Base-by-base conservation (phyloP, 2,113 vertebrate genomes). In the Gobiocypris rarus region DNA sequence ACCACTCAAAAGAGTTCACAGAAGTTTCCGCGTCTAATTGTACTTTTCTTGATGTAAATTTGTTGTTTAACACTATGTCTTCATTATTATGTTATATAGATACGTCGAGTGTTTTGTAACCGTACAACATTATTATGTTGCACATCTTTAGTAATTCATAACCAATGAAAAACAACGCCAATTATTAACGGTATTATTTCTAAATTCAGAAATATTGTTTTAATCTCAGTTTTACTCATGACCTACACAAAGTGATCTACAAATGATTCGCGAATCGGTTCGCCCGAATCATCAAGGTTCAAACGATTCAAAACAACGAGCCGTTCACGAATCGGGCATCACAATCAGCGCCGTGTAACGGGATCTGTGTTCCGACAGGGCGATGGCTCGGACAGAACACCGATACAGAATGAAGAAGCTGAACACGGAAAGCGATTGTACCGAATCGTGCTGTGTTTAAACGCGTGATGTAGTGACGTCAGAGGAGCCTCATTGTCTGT, bases 401-500 rank as follows among this genome's bases (percentile, higher is more conserved):
- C 78, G 45, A 26, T 7, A 3, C 38, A 19, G 38, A 45, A 61
- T n/a, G 10, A n/a, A 67, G 26, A 34, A n/a, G 14, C 61, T 13
- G 41, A 24, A 19, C 56, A 10, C 15, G 8, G 41, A 5, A 3
- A 22, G 8, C 41, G 15, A 7, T 10, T 31, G 38, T 0, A 3
- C 4, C 5, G 54, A 4, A 0, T 19, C n/a, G 19, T 3, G 22
- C 14, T 24, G 56, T 9, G 0, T 78, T 15, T 63, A 26, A 19
- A 0, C 3, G 3, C 26, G 10, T n/a, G 26, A 50, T 8, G 5
- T 1, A 58, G 14, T 80, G 77, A 80, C 59, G 77, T 80, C 77
- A 80, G 13, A 31, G 77, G 41, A 43, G 17, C 24, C 73, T 7
- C 71, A 52, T 75, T 75, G 45, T 52, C 73, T 50, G 24, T 31